phyloP scores from a whole-genome alignment of 2,888 invertebrate genomes.

The Tridacna gigas region DNA sequence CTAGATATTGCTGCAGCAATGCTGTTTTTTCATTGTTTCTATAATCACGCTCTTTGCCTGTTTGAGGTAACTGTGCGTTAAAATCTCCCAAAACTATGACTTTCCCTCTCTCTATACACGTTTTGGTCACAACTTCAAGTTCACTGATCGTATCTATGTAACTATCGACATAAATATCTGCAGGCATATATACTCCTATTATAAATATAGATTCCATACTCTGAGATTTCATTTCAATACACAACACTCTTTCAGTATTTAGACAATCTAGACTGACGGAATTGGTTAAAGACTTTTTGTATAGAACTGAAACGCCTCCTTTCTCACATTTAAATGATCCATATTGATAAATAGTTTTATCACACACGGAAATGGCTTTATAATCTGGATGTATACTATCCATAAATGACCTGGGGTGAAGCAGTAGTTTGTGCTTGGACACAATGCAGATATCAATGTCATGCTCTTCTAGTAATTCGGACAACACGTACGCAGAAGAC shows the following conservation, averaged over 20 bases:
- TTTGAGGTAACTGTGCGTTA: neutral
- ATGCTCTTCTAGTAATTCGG: neutral
- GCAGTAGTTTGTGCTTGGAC: slow-evolving; percentile 9
- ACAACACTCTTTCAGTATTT: neutral
- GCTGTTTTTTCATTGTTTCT: neutral
- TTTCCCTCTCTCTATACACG: neutral
- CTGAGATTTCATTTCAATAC: no score
- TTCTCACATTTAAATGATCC: neutral
- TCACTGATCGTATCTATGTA: neutral
- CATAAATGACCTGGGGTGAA: neutral
- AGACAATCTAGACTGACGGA: neutral
- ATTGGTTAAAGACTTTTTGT: neutral
- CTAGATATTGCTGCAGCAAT: neutral
- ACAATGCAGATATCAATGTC: slow-evolving; percentile 8
- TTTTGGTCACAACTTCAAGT: neutral
- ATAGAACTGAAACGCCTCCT: neutral
- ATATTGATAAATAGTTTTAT: neutral
- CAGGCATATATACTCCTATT: slow-evolving; percentile 12
- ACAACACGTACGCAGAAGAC: slow-evolving; percentile 2
- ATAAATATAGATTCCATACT: neutral
- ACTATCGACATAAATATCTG: neutral
- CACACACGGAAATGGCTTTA: neutral
- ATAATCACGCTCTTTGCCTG: neutral
- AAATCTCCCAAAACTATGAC: neutral
- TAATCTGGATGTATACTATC: neutral